phyloP scores from a whole-genome alignment of 2,113 vertebrate genomes.

The Harpagus bidentatus region DNA sequence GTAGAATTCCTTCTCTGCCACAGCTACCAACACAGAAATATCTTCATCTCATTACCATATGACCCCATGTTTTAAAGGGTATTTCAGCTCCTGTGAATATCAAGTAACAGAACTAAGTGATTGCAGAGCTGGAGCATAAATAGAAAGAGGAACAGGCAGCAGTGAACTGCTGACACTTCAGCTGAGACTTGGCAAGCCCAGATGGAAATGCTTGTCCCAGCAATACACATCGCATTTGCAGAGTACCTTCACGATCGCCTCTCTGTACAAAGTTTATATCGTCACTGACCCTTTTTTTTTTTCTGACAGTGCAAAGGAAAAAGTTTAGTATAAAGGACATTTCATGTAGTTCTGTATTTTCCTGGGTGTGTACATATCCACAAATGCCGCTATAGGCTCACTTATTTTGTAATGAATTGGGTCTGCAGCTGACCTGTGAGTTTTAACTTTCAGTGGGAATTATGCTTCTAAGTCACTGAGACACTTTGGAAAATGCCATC shows the following conservation, averaged over 20 bases:
- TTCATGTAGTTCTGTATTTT: neutral
- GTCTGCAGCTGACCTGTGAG: neutral
- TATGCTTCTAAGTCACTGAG: neutral
- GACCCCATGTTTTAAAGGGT: conserved; percentile 2
- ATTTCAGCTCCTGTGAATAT: conserved; percentile 6
- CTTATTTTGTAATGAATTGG: neutral
- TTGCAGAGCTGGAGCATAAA: conserved; percentile 13
- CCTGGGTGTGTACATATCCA: neutral
- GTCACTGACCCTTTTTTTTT: neutral
- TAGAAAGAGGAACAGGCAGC: conserved; percentile 55
- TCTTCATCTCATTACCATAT: neutral
- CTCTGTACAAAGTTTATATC: neutral
- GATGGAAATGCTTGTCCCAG: conserved; percentile 37
- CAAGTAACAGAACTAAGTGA: conserved; percentile 17
- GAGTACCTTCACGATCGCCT: neutral
- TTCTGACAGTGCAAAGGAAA: neutral
- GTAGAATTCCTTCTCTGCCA: neutral
- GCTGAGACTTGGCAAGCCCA: conserved; percentile 13
- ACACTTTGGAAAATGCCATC: neutral
- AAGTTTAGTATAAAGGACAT: neutral
- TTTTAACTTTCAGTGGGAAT: neutral
- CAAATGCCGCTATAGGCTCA: neutral
- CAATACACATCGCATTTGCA: neutral
- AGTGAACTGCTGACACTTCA: conserved; percentile 14
- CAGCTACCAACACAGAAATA: neutral